Base-by-base conservation (phyloP, 2,797 vertebrate species). In the Coracias cyanogaster region DNA sequence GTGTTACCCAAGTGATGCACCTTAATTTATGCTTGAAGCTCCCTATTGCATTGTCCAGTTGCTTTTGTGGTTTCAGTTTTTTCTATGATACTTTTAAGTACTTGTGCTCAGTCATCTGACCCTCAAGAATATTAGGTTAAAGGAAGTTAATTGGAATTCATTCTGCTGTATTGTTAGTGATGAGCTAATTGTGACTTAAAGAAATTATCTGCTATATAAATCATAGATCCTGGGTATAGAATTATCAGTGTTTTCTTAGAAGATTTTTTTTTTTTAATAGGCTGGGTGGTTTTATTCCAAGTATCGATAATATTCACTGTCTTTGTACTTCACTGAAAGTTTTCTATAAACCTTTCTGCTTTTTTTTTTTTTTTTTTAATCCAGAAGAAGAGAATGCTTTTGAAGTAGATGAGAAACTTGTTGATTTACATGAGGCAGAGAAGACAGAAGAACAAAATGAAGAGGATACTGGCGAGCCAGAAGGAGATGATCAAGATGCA, bases 371-470 rank as follows among this genome's bases (percentile, higher is more conserved):
- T 66, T 85, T 37, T 37, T 37, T 66, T 85, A 78, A 91, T 70
- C 22, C 24, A 96, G 89, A 95, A 96, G 89, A 95, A 99, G 99
- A 99, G 65, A 99, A 99, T 97, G 98, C 98, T 28, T 98, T 99
- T 55, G 98, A 99, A 93, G 98, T 99, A 41, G 98, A 98, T 67
- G 98, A 99, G 61, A 98, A 98, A 87, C 74, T 97, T 54, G 45
- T 93, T 83, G 98, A 98, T 66, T 86, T 97, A 70, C 98, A 98
- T 35, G 98, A 98, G 71, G 46, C 76, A 55, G 97, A 97, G 39
- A 97, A 98, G 52, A 93, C 92, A 80, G 96, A 93, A 55, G 97
- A 98, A 66, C 95, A 94, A n/a, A 95, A 96, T 12, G 84, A 95
- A 12, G 94, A 97, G 24, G 87, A 97, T 43, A 91, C 91, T 84